phyloP scores from a whole-genome alignment of 2,113 vertebrate genomes.

The Rhombomys opimus region DNA sequence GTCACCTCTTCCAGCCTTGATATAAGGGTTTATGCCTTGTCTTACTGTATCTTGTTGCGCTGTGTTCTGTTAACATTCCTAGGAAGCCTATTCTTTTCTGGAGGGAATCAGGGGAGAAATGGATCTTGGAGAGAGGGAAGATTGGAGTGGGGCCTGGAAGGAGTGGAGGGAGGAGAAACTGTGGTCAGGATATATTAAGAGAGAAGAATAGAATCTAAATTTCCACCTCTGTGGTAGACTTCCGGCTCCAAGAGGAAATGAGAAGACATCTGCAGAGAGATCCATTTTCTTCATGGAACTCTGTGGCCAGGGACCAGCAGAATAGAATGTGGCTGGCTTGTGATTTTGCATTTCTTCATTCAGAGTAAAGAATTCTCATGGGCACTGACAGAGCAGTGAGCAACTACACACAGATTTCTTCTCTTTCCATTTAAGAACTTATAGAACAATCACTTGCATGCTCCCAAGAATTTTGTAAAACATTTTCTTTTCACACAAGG shows the following conservation, averaged over 20 bases:
- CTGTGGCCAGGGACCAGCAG: not conserved
- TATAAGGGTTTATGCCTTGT: not conserved
- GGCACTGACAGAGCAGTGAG: not conserved
- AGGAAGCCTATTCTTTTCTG: not conserved
- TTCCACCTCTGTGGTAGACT: no score
- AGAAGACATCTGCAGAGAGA: not conserved
- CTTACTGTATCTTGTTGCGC: not conserved
- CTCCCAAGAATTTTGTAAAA: not conserved
- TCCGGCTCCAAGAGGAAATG: not conserved
- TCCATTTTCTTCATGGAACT: not conserved
- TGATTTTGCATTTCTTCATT: not conserved
- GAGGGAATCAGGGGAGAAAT: not conserved
- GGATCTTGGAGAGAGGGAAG: not conserved
- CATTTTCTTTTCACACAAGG: not conserved
- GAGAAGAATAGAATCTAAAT: not conserved
- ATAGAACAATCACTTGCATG: not conserved
- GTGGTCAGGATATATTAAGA: not conserved
- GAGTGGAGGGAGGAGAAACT: not conserved
- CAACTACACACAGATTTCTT: not conserved
- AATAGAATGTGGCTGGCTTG: not conserved
- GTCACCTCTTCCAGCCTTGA: not conserved
- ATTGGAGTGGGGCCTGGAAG: not conserved
- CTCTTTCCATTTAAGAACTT: not conserved
- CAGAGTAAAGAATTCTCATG: not conserved
- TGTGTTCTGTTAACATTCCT: not conserved